phyloP scores from a whole-genome alignment of 2,113 vertebrate species.

The Heteronetta atricapilla region DNA sequence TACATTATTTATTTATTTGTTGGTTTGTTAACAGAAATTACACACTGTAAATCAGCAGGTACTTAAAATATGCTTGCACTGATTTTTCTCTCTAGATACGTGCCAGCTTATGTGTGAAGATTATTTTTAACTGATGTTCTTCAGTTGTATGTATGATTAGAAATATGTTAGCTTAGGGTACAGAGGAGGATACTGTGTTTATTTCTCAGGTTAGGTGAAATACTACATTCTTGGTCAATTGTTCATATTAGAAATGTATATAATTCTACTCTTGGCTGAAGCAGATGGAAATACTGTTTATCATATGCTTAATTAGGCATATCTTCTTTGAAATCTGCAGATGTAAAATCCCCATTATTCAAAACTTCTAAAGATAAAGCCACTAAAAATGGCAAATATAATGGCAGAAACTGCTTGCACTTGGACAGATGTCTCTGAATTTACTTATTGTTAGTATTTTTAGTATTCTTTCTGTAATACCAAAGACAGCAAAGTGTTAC shows the following conservation, averaged over 20 bases:
- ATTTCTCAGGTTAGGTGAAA: background rate
- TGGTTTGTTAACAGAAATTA: background rate
- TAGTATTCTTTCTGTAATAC: background rate
- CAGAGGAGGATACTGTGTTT: background rate
- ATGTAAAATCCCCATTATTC: background rate
- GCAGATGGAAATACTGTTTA: background rate
- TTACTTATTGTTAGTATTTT: background rate
- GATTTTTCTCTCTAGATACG: background rate
- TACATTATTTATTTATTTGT: background rate
- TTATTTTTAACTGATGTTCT: background rate
- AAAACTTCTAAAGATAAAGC: background rate
- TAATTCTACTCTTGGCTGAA: background rate
- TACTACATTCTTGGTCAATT: background rate
- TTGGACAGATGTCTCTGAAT: background rate
- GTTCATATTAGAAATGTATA: background rate
- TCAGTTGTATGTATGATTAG: background rate
- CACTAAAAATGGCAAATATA: background rate
- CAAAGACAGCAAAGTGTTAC: background rate
- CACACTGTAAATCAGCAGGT: background rate
- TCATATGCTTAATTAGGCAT: background rate
- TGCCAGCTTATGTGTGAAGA: background rate
- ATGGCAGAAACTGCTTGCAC: background rate
- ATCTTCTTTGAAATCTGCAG: background rate
- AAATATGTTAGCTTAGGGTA: background rate
- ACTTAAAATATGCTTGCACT: background rate